Evolutionary conservation across 53 echinoderm and acorn worm genomes (phyloP).

Genomic region (Holothuria leucospilota): DNA sequence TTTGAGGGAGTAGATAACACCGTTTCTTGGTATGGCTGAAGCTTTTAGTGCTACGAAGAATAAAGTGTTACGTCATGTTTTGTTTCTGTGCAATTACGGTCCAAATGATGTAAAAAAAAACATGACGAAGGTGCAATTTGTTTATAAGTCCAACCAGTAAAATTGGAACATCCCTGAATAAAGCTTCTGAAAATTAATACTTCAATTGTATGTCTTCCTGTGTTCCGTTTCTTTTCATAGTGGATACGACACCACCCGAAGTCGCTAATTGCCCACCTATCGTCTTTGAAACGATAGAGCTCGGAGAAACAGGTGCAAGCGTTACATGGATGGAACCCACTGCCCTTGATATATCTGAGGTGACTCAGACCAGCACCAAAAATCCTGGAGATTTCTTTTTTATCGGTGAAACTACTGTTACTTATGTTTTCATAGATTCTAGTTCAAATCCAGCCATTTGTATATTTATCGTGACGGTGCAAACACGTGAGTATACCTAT

Average conservation of each 20-base stretch:
- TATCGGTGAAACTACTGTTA: conserved; percentile 23
- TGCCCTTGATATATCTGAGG: conserved; percentile 6
- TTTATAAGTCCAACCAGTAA: no score
- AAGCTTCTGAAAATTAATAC: no score
- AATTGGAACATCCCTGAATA: no score
- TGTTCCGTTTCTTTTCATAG: neutral
- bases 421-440: conserved; percentile 50
- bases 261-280: conserved; percentile 51
- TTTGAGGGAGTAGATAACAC: no score
- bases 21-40: no score
- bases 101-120: no score
- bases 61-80: no score
- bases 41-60: no score
- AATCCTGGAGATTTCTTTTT: conserved; percentile 2
- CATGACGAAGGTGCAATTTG: no score
- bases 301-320: conserved; percentile 1
- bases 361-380: conserved; percentile 30
- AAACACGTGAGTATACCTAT: conserved; percentile 46
- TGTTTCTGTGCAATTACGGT: no score
- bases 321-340: conserved; percentile 37
- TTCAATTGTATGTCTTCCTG: no score
- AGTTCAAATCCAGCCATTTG: conserved; percentile 51
- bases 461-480: conserved; percentile 61
- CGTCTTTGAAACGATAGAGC: neutral
- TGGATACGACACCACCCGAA: conserved; percentile 72